Conservation (phyloP, 2,113 vertebrate genomes). For the Suncus etruscus region DNA sequence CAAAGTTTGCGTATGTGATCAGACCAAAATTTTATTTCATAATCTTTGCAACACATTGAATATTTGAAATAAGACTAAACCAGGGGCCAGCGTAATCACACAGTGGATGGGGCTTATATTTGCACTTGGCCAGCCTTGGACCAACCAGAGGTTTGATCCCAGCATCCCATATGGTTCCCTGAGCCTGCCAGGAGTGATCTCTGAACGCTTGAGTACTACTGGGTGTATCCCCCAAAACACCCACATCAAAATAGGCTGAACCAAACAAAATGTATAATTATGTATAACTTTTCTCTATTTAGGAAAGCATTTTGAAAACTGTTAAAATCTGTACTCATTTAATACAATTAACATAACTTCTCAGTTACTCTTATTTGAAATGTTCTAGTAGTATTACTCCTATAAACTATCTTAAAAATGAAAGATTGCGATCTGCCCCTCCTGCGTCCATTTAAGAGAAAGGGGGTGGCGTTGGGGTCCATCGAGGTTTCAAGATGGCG, state of each 20-base stretch:
- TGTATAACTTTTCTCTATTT: background rate
- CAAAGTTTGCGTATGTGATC: background rate
- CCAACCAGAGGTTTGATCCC: too few relatives aligned
- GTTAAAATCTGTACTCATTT: background rate
- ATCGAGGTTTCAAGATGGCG: background rate
- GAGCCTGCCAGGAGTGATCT: too few relatives aligned
- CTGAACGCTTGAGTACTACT: too few relatives aligned
- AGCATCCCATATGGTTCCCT: too few relatives aligned
- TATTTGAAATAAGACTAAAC: background rate
- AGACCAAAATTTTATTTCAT: background rate
- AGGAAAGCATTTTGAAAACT: slow-evolving; percentile 48
- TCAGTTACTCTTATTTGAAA: slow-evolving; percentile 35
- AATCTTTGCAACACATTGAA: background rate
- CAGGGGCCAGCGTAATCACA: too few relatives aligned
- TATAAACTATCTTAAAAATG: slow-evolving; percentile 8
- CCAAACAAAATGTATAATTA: background rate
- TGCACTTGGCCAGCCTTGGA: too few relatives aligned
- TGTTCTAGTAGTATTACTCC: background rate
- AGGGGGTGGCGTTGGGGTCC: background rate
- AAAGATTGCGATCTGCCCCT: background rate
- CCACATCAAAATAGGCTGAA: background rate
- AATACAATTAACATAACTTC: background rate
- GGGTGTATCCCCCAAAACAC: too few relatives aligned
- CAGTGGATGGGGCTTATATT: too few relatives aligned
- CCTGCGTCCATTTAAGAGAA: slow-evolving; percentile 8